These are phyloP conservation scores for Tromatobia lineatoria DNA, from an alignment of 2,888 invertebrate species.

Conservation along the genomic window DNA sequence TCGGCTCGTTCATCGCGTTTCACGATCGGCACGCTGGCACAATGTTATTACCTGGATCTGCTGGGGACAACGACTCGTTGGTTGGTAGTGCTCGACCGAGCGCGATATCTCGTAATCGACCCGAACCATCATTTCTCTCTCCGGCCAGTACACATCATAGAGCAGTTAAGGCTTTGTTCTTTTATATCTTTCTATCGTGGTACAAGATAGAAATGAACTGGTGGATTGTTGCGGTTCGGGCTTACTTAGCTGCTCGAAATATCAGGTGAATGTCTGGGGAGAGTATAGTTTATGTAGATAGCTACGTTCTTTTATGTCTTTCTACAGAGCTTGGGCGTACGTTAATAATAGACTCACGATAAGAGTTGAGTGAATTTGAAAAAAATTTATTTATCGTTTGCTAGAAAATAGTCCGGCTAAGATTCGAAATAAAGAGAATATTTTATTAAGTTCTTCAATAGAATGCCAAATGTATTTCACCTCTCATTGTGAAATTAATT, in stretches of 20 bases:
- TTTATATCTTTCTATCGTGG: background rate
- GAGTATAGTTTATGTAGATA: background rate
- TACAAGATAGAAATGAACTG: constrained; percentile 11
- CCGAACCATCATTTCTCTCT: constrained; percentile 16
- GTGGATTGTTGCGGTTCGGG: constrained; percentile 9
- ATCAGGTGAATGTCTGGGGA: constrained; percentile 11
- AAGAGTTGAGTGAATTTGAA: too few species aligned
- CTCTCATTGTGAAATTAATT: too few species aligned
- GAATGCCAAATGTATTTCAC: background rate
- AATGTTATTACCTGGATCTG: constrained; percentile 51
- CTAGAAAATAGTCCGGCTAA: background rate
- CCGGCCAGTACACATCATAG: background rate
- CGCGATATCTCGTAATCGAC: constrained; percentile 60
- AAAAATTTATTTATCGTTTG: background rate
- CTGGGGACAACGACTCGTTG: constrained; percentile 49
- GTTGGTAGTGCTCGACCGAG: constrained; percentile 53
- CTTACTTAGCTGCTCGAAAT: constrained; percentile 1
- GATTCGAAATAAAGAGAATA: background rate
- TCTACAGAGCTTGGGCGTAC: background rate
- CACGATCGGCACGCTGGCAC: constrained; percentile 47
- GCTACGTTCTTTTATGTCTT: background rate
- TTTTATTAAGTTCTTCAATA: background rate
- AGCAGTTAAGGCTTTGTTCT: constrained; percentile 22
- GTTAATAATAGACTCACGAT: background rate
- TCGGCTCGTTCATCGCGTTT: constrained; percentile 49